Evolutionary conservation across 1,140 invertebrate species (phyloP).

Genomic region (Drosophila ogumai): DNA sequence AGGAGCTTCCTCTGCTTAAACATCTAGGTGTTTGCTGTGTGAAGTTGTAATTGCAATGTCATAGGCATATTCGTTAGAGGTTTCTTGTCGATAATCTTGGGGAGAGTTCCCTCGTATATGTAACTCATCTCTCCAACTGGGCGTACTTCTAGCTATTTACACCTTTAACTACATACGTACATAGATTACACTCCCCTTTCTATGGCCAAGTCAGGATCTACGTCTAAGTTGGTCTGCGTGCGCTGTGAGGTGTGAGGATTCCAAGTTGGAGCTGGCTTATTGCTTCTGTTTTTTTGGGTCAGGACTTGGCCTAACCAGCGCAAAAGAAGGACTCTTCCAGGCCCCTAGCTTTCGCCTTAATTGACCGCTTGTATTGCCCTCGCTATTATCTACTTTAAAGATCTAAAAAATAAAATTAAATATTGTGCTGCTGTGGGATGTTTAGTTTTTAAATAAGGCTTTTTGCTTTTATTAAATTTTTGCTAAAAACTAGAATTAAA

Average conservation of each 20-base stretch:
- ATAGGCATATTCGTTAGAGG: conserved; percentile 65
- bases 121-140: conserved; percentile 8
- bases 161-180: conserved; percentile 4
- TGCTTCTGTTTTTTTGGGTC: not conserved
- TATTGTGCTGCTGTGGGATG: conserved; percentile 22
- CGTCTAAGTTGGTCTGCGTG: conserved; percentile 7
- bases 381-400: not conserved
- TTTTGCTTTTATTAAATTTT: conserved; percentile 82
- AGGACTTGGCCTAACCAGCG: not conserved
- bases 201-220: conserved; percentile 2
- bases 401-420: conserved; percentile 12
- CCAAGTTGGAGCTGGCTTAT: conserved; percentile 1
- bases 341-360: conserved; percentile 22
- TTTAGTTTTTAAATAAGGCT: conserved; percentile 79
- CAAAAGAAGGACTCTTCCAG: not conserved
- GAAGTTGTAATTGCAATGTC: conserved; percentile 14
- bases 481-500: conserved; percentile 82
- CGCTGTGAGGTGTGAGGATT: not conserved
- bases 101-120: conserved; percentile 23
- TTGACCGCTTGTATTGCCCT: conserved; percentile 50
- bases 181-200: conserved; percentile 4
- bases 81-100: conserved; percentile 49
- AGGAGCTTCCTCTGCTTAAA: conserved; percentile 27
- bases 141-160: conserved; percentile 6
- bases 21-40: conserved; percentile 14